phyloP scores from a whole-genome alignment of 2,888 invertebrate species.

The Lasioglossum vierecki region DNA sequence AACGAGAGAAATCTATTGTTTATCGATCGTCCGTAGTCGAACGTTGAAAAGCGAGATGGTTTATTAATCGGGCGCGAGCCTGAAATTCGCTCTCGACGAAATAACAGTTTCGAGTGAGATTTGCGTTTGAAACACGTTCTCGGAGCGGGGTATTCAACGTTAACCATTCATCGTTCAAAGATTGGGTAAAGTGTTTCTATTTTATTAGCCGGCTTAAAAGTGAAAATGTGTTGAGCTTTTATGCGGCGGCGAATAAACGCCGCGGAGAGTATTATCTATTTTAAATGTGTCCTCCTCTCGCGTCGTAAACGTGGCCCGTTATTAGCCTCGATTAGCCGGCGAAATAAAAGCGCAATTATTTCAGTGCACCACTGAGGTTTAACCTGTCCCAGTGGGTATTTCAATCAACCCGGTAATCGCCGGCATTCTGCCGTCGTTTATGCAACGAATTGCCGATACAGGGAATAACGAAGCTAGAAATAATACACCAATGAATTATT shows the following conservation, averaged over 20 bases:
- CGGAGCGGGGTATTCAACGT: background rate
- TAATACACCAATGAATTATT: constrained; percentile 7
- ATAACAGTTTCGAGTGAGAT: background rate
- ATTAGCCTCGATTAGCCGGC: constrained; percentile 15
- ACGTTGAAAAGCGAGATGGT: background rate
- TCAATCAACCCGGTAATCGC: constrained; percentile 24
- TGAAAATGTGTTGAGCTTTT: background rate
- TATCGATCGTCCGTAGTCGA: background rate
- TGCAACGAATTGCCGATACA: constrained; percentile 2
- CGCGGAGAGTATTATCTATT: background rate
- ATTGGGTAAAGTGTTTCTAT: background rate
- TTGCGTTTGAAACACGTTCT: background rate
- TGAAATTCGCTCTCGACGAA: background rate
- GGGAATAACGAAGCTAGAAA: constrained; percentile 28
- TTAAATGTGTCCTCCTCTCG: background rate
- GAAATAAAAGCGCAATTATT: constrained; percentile 19
- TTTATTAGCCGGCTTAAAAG: background rate
- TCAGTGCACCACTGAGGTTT: background rate
- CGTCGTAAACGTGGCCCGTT: background rate
- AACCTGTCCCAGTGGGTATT: background rate
- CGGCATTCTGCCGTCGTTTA: constrained; percentile 12
- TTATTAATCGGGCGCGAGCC: background rate
- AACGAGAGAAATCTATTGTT: background rate
- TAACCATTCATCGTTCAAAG: background rate
- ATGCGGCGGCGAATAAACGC: background rate